phyloP scores from a whole-genome alignment of 2,797 vertebrate genomes.

The Pelochelys cantorii region DNA sequence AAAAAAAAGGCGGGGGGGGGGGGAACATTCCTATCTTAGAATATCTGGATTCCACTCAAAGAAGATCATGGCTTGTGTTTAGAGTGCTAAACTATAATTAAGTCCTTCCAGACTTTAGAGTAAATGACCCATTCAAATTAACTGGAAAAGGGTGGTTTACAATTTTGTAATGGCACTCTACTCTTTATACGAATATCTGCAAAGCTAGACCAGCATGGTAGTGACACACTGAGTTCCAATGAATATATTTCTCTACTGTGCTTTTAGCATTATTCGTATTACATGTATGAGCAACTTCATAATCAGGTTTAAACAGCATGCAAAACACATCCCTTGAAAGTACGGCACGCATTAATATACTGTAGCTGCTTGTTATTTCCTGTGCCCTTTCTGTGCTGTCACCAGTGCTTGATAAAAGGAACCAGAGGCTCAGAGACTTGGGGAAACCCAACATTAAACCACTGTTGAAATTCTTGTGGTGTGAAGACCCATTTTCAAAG shows the following conservation, averaged over 20 bases:
- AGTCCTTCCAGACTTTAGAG: background rate
- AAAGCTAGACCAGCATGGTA: slow-evolving; percentile 2
- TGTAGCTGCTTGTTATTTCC: background rate
- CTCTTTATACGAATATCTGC: background rate
- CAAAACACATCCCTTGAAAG: background rate
- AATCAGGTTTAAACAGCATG: background rate
- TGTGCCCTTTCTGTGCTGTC: background rate
- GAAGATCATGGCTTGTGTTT: background rate
- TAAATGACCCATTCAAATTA: slow-evolving; percentile 33
- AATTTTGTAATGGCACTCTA: background rate
- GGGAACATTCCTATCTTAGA: background rate
- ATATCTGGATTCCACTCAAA: background rate
- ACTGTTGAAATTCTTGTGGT: background rate
- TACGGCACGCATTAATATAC: background rate
- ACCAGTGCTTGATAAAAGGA: background rate
- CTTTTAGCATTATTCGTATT: background rate
- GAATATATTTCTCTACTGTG: background rate
- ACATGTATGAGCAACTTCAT: background rate
- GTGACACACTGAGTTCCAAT: background rate
- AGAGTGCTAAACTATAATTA: background rate
- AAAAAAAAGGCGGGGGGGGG: too few relatives aligned
- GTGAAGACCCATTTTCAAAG: background rate
- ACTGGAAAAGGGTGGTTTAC: background rate
- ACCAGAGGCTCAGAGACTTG: background rate
- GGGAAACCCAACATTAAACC: background rate